Conservation (phyloP, 2,888 invertebrate species). For the Drosophila maculinotata region DNA sequence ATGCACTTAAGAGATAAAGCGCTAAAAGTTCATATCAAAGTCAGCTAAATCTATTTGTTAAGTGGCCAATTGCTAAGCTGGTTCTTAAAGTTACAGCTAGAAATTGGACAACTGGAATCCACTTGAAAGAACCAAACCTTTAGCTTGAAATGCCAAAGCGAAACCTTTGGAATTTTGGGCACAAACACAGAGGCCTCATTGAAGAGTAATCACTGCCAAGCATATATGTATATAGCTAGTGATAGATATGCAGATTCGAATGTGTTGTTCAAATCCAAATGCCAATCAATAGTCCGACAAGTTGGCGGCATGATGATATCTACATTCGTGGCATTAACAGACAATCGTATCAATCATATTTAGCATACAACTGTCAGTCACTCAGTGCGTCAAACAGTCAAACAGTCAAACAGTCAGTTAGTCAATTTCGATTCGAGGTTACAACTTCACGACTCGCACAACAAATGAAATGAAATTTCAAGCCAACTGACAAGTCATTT, state of each 20-base stretch:
- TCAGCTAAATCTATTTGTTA: no score
- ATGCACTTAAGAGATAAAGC: no score
- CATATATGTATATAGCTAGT: no score
- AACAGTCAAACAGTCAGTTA: conserved; percentile 38
- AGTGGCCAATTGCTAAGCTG: no score
- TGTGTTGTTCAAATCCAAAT: conserved; percentile 40
- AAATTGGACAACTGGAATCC: conserved; percentile 7
- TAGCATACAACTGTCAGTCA: conserved; percentile 72
- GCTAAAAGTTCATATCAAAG: no score
- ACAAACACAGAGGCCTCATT: background rate
- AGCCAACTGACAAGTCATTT: conserved; percentile 38
- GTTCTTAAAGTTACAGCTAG: background rate
- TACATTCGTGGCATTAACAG: conserved; percentile 46
- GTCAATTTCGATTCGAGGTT: conserved; percentile 30
- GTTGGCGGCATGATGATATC: conserved; percentile 44
- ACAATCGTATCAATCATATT: conserved; percentile 76
- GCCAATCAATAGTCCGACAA: conserved; percentile 41
- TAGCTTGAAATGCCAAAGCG: background rate
- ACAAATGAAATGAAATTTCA: conserved; percentile 5
- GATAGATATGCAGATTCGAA: conserved; percentile 17
- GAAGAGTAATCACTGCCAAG: conserved; percentile 30
- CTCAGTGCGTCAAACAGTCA: conserved; percentile 45
- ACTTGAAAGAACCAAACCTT: conserved; percentile 7
- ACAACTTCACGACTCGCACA: conserved; percentile 3
- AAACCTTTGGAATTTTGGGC: conserved; percentile 4